Evolutionary conservation across 2,113 vertebrate species (phyloP).

Genomic region (Mustelus asterias): DNA sequence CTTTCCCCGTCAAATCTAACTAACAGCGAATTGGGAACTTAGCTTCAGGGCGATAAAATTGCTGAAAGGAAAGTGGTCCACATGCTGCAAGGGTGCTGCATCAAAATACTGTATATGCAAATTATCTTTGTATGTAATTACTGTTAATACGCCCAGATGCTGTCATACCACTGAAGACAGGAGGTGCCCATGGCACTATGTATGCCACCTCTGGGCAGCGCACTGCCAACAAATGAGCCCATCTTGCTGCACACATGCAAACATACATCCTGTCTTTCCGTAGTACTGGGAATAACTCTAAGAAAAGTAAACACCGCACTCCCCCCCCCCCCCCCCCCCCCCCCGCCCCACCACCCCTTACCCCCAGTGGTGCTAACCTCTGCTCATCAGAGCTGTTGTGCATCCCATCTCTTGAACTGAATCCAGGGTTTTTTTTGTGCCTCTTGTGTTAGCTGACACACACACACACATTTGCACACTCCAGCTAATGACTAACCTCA

Average conservation of each 20-base stretch:
- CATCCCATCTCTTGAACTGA: no score
- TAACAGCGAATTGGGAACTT: neutral
- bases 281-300: neutral
- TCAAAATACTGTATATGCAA: neutral
- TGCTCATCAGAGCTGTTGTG: neutral
- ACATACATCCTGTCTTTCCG: neutral
- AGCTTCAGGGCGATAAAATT: neutral
- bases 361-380: neutral
- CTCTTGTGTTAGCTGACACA: conserved; percentile 21
- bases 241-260: no score
- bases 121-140: neutral
- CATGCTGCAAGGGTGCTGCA: neutral
- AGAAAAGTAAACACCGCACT: neutral
- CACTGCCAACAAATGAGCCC: neutral
- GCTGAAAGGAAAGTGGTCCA: neutral
- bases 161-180: neutral
- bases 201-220: neutral
- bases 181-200: neutral
- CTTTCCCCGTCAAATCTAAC: neutral
- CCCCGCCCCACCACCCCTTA: no score
- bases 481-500: conserved; percentile 11
- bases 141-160: neutral
- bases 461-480: neutral
- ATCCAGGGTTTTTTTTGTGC: neutral
- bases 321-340: neutral